These are phyloP conservation scores for Palaemon carinicauda DNA, from an alignment of 1,140 invertebrate species.

Conservation along the genomic window DNA sequence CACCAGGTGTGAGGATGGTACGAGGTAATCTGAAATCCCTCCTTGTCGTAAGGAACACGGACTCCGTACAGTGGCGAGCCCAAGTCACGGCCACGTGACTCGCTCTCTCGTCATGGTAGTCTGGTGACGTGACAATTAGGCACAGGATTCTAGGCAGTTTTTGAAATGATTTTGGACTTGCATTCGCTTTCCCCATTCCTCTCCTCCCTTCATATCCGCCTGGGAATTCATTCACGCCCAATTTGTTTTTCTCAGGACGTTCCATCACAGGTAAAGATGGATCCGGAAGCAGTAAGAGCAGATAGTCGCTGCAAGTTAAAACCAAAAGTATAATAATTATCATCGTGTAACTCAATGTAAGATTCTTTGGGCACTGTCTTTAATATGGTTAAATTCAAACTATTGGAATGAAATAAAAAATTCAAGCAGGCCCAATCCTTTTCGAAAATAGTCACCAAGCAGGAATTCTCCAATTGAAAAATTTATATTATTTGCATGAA, in stretches of 20 bases:
- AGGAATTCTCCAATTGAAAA: too few relatives aligned
- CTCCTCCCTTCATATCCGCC: not conserved
- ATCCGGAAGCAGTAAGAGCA: constrained; percentile 11
- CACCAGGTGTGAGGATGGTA: constrained; percentile 32
- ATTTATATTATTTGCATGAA: too few relatives aligned
- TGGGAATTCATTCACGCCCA: too few relatives aligned
- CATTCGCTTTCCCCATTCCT: too few relatives aligned
- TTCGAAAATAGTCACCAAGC: too few relatives aligned
- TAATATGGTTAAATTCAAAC: too few relatives aligned
- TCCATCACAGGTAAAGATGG: not conserved
- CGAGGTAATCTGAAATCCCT: constrained; percentile 12
- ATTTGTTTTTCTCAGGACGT: not conserved
- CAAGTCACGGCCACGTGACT: constrained; percentile 52
- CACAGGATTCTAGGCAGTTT: constrained; percentile 25
- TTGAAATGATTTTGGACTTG: not conserved
- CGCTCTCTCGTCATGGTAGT: constrained; percentile 49
- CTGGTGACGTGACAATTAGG: constrained; percentile 48
- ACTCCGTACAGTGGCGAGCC: constrained; percentile 40
- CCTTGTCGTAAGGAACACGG: constrained; percentile 49
- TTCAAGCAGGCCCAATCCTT: too few relatives aligned
- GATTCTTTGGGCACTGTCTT: too few relatives aligned
- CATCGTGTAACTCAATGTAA: too few relatives aligned
- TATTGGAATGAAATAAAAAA: too few relatives aligned
- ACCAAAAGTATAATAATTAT: too few relatives aligned
- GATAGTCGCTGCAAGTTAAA: constrained; percentile 38